phyloP scores from a whole-genome alignment of 37 sponge, comb jelly and placozoan genomes.

The Chondrosia reniformis region DNA sequence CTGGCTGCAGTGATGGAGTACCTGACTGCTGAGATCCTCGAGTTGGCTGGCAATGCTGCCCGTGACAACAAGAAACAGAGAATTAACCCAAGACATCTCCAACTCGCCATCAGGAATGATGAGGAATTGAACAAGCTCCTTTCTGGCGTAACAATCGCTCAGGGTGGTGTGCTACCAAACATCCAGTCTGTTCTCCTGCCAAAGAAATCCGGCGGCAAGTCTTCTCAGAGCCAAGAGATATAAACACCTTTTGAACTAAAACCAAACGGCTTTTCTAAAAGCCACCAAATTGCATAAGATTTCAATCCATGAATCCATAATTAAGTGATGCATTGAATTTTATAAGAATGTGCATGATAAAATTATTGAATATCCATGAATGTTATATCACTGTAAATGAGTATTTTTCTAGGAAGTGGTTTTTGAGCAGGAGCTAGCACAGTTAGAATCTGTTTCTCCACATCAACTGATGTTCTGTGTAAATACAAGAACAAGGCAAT shows the following conservation, averaged over 20 bases:
- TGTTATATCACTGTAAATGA: slow-evolving; percentile 69
- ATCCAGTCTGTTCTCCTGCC: slow-evolving; percentile 77
- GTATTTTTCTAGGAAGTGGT: slow-evolving; percentile 82
- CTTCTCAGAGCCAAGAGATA: neutral
- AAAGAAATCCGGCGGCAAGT: slow-evolving; percentile 46
- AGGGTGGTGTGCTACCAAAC: slow-evolving; percentile 80
- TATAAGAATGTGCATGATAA: neutral
- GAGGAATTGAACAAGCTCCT: slow-evolving; percentile 82
- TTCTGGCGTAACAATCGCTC: slow-evolving; percentile 68
- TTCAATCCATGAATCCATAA: neutral
- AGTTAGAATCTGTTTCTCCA: slow-evolving; percentile 64
- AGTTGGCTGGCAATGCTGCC: slow-evolving; percentile 83
- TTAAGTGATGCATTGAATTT: neutral
- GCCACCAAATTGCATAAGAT: neutral
- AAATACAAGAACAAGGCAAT: slow-evolving; percentile 13
- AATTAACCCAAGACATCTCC: slow-evolving; percentile 76
- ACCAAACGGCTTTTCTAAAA: neutral
- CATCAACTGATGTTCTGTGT: slow-evolving; percentile 64
- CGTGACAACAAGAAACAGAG: slow-evolving; percentile 82
- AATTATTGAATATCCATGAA: slow-evolving; percentile 82
- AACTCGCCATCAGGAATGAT: slow-evolving; percentile 75
- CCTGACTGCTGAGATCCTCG: slow-evolving; percentile 77
- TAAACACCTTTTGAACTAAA: neutral
- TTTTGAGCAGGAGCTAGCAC: slow-evolving; percentile 84
- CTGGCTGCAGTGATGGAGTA: slow-evolving; percentile 81